Evolutionary conservation across 2,888 invertebrate genomes (phyloP), one percentile per base, ranked within the genome.

Genomic region (Hirtodrosophila confusa): DNA sequence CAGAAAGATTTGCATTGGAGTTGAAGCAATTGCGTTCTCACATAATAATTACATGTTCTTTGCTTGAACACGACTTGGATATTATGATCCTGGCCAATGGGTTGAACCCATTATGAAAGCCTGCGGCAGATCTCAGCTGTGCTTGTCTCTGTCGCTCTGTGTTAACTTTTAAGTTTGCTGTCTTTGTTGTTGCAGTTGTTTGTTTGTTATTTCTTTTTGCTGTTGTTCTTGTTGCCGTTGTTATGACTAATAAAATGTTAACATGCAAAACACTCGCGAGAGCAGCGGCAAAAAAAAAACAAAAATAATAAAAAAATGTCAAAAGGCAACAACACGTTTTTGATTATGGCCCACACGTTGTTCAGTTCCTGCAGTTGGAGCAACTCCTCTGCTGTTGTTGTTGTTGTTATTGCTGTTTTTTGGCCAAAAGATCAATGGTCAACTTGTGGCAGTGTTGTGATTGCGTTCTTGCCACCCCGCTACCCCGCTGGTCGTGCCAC

Each of bases 181-280:
- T 39, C 67, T 66, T 40, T 55, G 66, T 36, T 44, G 57, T 40
- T 58, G 67, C 17, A 17, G 17, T 17, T 17, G 17, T 17, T 17
- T 71, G 58, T 37, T 45, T 53, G 17, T 17, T 17, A 2, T 17
- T 17, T 71, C 56, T 37, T 45, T 53, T 56, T 55, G 55, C 11
- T 41, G 51, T 48, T 63, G 60, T 69, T 64, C 62, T 76, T 70
- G 49, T 66, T 63, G 64, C 56, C 64, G 75, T 69, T 73, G 83
- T 88, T 88, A 89, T 88, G 88, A 88, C 88, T 88, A 88, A 88
- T 88, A 87, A 88, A 88, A 89, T 88, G 87, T 88, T 89, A 86
- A 88, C 86, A 89, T 88, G 88, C 89, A 88, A 88, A 86, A 75
- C 77, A 86, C 75, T 83, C 80, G 80, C 77, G 61, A 67, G 37